A percentile compares a stretch with the other conserved stretches of the same genome.
These are phyloP conservation scores for Eucriotettix oculatus DNA, from an alignment of 2,888 invertebrate genomes.

Conservation along the genomic window DNA sequence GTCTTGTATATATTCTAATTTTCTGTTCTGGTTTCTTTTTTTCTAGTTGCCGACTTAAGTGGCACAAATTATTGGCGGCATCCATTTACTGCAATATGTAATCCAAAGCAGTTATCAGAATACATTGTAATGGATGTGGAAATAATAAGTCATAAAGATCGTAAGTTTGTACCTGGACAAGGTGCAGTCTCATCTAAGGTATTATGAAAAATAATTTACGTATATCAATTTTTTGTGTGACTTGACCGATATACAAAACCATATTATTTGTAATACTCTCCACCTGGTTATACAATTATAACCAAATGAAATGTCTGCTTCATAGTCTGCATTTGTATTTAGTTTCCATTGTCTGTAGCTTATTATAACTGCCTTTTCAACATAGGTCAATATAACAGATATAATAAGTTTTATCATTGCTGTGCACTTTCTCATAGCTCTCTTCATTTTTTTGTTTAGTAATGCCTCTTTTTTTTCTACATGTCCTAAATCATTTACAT, in stretches of 20 bases:
- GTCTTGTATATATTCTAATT: too few species aligned
- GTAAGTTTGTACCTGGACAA: constrained; percentile 70
- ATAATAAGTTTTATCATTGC: too few species aligned
- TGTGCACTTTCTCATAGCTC: too few species aligned
- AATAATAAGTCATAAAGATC: constrained; percentile 53
- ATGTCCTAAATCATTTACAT: too few species aligned
- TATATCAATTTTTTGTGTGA: not conserved
- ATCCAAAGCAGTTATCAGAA: constrained; percentile 78
- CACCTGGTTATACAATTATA: not conserved
- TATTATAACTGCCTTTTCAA: too few species aligned
- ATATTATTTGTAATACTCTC: not conserved
- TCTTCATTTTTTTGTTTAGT: too few species aligned
- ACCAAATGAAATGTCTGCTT: constrained; percentile 1
- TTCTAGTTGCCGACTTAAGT: constrained; percentile 65
- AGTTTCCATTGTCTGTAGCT: too few species aligned
- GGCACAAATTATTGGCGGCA: constrained; percentile 68
- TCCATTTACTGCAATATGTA: constrained; percentile 75
- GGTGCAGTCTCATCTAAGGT: constrained; percentile 68
- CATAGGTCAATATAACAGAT: too few species aligned
- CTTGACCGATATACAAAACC: not conserved
- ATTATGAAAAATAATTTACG: not conserved
- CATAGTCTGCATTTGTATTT: too few species aligned
- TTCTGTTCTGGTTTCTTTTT: too few species aligned
- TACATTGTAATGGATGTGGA: constrained; percentile 93
- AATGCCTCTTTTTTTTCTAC: too few species aligned